Percentiles rank a stretch among this genome's conserved stretches.
Evolutionary conservation across 1,140 invertebrate species (phyloP).

Genomic region (Orchesella cincta): DNA sequence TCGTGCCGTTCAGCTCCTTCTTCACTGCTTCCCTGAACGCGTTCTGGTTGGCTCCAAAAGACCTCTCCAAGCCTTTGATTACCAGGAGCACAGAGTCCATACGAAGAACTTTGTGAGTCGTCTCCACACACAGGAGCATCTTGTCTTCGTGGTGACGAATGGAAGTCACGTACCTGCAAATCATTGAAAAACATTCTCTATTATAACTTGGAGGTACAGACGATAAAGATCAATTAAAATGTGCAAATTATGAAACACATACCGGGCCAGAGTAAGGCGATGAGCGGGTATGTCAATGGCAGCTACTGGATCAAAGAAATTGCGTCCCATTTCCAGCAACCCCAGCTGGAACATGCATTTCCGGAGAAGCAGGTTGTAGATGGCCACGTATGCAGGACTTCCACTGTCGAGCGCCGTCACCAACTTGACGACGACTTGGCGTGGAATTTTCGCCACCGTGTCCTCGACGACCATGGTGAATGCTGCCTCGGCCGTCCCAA

Average conservation of each 20-base stretch:
- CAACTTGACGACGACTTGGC: neutral
- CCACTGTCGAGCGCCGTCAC: neutral
- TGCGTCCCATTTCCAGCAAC: slow-evolving; percentile 63
- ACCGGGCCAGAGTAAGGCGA: slow-evolving; percentile 69
- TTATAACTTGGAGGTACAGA: too few relatives aligned
- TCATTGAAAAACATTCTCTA: too few relatives aligned
- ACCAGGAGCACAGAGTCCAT: slow-evolving; percentile 63
- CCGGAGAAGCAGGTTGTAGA: slow-evolving; percentile 75
- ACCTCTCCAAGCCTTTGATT: neutral
- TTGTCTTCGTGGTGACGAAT: slow-evolving; percentile 73
- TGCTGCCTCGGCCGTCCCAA: neutral
- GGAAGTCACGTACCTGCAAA: slow-evolving; percentile 71
- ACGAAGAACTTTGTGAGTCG: slow-evolving; percentile 73
- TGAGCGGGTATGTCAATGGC: slow-evolving; percentile 56
- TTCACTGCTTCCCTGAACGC: neutral
- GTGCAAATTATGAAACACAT: too few relatives aligned
- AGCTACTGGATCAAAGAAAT: slow-evolving; percentile 48
- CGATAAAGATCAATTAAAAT: too few relatives aligned
- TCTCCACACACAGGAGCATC: slow-evolving; percentile 69
- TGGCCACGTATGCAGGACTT: slow-evolving; percentile 56
- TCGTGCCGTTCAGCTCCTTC: slow-evolving; percentile 22
- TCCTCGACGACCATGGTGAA: neutral
- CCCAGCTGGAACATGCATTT: slow-evolving; percentile 66
- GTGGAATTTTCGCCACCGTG: neutral
- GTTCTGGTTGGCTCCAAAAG: neutral